A percentile compares a stretch with the other conserved stretches of the same genome.
phyloP scores from a whole-genome alignment of 2,797 vertebrate genomes.

The Hylomyscus alleni region DNA sequence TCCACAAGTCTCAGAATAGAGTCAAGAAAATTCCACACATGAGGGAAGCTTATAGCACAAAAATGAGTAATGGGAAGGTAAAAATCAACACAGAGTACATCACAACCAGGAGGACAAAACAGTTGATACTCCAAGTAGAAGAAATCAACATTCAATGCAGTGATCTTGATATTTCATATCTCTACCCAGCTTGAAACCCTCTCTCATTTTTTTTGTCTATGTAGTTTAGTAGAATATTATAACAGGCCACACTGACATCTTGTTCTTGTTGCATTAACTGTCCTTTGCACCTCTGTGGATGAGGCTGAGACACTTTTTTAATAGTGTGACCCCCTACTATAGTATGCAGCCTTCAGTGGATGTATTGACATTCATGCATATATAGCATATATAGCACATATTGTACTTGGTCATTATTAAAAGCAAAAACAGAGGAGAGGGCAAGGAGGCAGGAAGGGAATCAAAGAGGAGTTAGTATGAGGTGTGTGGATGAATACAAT shows the following conservation, averaged over 20 bases:
- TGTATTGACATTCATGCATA: too few species aligned
- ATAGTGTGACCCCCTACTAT: background rate
- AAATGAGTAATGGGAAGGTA: background rate
- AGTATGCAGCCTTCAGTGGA: too few species aligned
- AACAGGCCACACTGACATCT: background rate
- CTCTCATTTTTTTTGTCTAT: background rate
- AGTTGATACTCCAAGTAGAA: background rate
- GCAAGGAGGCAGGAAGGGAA: background rate
- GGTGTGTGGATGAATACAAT: too few species aligned
- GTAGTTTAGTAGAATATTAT: background rate
- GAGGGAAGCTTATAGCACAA: background rate
- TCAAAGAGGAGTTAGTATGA: background rate
- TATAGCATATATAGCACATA: background rate
- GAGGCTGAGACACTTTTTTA: background rate
- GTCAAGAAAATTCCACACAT: background rate
- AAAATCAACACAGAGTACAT: background rate
- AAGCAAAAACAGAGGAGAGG: background rate
- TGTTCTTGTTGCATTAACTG: background rate
- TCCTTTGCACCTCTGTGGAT: background rate
- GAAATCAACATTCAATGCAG: background rate
- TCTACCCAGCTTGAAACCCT: background rate
- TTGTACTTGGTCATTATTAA: background rate
- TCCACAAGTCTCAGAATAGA: background rate
- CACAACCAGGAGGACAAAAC: background rate
- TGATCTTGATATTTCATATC: background rate